A percentile compares a stretch with the other conserved stretches of the same genome.
Conservation (phyloP, 2,888 invertebrate species). For the Pteria penguin region DNA sequence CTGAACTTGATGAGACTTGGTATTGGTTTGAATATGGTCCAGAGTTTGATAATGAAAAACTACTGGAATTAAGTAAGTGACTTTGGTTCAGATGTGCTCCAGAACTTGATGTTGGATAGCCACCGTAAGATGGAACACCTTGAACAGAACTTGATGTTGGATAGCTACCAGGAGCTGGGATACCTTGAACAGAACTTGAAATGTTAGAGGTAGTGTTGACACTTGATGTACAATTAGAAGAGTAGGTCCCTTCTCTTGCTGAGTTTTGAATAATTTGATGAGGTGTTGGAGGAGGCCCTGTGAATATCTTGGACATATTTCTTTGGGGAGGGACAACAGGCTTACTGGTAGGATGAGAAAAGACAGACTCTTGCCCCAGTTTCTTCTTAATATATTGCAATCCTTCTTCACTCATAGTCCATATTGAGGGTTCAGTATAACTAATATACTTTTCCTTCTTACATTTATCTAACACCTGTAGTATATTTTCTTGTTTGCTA, state of each 20-base stretch:
- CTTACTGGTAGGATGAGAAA: neutral
- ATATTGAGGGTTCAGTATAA: constrained; percentile 37
- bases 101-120: too few relatives aligned
- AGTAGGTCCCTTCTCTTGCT: neutral
- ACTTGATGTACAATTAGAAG: too few relatives aligned
- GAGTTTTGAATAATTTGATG: neutral
- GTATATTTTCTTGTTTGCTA: constrained; percentile 33
- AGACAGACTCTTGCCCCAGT: neutral
- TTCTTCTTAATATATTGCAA: constrained; percentile 46
- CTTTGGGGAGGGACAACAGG: neutral
- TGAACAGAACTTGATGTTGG: too few relatives aligned
- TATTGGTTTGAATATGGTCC: too few relatives aligned
- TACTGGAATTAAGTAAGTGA: too few relatives aligned
- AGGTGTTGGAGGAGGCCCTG: constrained; percentile 19
- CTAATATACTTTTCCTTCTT: constrained; percentile 43
- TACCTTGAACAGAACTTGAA: too few relatives aligned
- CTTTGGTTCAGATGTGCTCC: too few relatives aligned
- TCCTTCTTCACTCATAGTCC: constrained; percentile 53
- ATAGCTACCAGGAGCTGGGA: too few relatives aligned
- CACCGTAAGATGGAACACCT: too few relatives aligned
- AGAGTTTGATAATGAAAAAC: too few relatives aligned
- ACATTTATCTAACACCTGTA: constrained; percentile 40
- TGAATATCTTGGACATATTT: constrained; percentile 4
- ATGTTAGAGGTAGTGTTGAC: too few relatives aligned
- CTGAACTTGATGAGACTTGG: neutral